Evolutionary conservation across 1,140 invertebrate species (phyloP).

Genomic region (Zaprionus vittiger): DNA sequence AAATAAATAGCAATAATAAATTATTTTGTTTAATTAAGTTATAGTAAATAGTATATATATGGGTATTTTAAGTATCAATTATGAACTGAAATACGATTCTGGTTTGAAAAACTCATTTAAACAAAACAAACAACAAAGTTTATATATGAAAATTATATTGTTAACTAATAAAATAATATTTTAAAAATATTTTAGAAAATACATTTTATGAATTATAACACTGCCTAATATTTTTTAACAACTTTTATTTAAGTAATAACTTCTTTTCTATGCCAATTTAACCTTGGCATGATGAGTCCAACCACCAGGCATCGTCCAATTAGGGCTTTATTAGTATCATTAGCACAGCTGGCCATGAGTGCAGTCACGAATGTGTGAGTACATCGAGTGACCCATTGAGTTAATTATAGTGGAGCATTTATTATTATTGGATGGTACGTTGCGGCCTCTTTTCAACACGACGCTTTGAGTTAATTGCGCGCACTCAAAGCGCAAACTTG

Average conservation of each 20-base stretch:
- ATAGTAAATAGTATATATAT: too few relatives aligned
- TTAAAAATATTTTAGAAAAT: too few relatives aligned
- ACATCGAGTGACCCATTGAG: background rate
- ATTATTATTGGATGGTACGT: constrained; percentile 31
- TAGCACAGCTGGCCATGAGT: background rate
- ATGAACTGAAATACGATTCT: too few relatives aligned
- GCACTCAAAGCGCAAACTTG: background rate
- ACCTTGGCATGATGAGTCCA: background rate
- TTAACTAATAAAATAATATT: too few relatives aligned
- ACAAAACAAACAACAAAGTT: too few relatives aligned
- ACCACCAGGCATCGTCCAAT: background rate
- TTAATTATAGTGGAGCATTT: constrained; percentile 42
- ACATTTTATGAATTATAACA: too few relatives aligned
- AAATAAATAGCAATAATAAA: too few relatives aligned
- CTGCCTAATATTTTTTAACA: too few relatives aligned
- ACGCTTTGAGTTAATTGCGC: constrained; percentile 40
- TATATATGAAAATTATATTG: too few relatives aligned
- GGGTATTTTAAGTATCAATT: too few relatives aligned
- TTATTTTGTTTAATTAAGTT: too few relatives aligned
- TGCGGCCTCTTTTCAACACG: constrained; percentile 12
- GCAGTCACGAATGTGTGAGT: constrained; percentile 20
- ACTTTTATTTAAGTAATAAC: background rate
- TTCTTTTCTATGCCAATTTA: background rate
- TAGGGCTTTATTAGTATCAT: constrained; percentile 3
- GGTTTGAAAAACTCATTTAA: too few relatives aligned